These are phyloP conservation scores for Chironomus tentans DNA, from an alignment of 2,888 invertebrate species.

Conservation along the genomic window DNA sequence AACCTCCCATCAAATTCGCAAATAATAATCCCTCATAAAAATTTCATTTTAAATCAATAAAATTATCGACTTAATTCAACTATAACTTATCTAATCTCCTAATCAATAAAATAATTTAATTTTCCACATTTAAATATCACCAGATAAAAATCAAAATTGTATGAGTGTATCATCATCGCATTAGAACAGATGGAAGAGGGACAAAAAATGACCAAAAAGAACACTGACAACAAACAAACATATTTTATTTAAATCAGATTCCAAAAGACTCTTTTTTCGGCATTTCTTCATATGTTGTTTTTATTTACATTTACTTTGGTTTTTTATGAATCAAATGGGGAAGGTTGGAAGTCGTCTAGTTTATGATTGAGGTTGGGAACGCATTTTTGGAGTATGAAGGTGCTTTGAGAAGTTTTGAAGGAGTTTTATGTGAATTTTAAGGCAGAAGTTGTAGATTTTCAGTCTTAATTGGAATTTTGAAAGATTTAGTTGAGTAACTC, in stretches of 20 bases:
- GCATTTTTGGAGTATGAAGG: too few relatives aligned
- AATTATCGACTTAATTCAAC: neutral
- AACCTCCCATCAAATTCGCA: too few relatives aligned
- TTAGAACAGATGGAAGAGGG: neutral
- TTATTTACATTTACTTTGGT: neutral
- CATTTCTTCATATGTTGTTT: neutral
- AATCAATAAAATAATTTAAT: neutral
- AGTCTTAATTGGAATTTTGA: too few relatives aligned
- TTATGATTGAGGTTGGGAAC: too few relatives aligned
- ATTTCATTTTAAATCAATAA: neutral
- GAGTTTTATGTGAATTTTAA: too few relatives aligned
- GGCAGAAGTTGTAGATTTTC: too few relatives aligned
- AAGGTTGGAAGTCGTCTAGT: too few relatives aligned
- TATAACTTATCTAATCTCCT: neutral
- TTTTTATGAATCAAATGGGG: neutral
- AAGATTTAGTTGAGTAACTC: too few relatives aligned
- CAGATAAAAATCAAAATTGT: too few relatives aligned
- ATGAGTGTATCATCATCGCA: neutral
- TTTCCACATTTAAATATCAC: too few relatives aligned
- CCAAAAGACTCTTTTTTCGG: slow-evolving; percentile 3
- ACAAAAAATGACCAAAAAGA: neutral
- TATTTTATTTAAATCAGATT: slow-evolving; percentile 26
- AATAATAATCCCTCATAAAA: neutral
- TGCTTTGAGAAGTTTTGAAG: too few relatives aligned
- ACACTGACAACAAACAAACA: slow-evolving; percentile 15